Conservation (phyloP, 1,140 invertebrate species). For the Drosophila rufa region DNA sequence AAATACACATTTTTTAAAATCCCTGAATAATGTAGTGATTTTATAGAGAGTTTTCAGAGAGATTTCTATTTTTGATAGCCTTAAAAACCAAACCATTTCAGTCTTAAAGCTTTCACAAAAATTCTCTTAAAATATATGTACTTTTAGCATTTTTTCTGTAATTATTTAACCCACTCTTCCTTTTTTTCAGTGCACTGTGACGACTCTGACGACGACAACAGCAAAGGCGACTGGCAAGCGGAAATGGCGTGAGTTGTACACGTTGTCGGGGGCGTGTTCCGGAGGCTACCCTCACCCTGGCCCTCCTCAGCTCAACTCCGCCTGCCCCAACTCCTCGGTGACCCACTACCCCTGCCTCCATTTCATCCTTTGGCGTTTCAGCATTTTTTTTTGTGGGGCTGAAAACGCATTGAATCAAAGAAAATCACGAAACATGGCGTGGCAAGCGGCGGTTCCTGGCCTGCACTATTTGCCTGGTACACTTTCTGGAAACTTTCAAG, state of each 20-base stretch:
- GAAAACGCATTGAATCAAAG: slow-evolving; percentile 62
- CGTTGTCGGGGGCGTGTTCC: slow-evolving; percentile 61
- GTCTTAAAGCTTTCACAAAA: background rate
- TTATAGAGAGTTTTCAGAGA: too few relatives aligned
- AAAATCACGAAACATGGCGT: slow-evolving; percentile 82
- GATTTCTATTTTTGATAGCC: too few relatives aligned
- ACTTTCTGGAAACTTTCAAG: slow-evolving; percentile 38
- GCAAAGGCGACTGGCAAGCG: slow-evolving; percentile 46
- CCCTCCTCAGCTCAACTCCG: background rate
- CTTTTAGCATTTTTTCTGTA: background rate
- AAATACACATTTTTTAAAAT: background rate
- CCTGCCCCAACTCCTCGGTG: background rate
- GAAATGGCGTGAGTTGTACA: slow-evolving; percentile 74
- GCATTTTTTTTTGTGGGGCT: background rate
- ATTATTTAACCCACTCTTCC: background rate
- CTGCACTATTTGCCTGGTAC: slow-evolving; percentile 25
- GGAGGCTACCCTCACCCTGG: slow-evolving; percentile 12
- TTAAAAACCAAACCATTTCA: background rate
- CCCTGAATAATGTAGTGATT: too few relatives aligned
- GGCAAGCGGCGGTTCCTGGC: slow-evolving; percentile 66
- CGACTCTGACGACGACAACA: slow-evolving; percentile 45
- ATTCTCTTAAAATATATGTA: background rate
- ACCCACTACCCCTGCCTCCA: background rate
- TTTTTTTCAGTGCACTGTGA: slow-evolving; percentile 38
- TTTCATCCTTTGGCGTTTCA: slow-evolving; percentile 19